Percentiles rank a stretch among this genome's conserved stretches.
Evolutionary conservation across 2,113 vertebrate species (phyloP).

Genomic region (Coregonus clupeaformis): DNA sequence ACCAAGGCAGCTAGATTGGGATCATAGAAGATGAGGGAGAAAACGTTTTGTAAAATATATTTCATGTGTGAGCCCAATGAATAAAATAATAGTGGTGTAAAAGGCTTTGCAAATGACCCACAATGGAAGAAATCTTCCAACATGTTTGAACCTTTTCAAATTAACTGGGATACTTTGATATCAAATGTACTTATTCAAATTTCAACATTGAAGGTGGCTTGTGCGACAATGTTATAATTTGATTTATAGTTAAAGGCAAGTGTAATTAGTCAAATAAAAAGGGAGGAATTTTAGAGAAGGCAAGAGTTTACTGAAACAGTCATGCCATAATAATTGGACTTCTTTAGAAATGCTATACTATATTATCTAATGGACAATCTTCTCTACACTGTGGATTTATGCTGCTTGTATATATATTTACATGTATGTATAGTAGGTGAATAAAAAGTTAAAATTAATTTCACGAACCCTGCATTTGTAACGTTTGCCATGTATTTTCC

Average conservation of each 20-base stretch:
- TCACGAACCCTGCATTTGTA: no score
- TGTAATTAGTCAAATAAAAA: conserved; percentile 19
- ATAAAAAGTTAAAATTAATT: no score
- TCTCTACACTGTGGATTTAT: no score
- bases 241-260: conserved; percentile 32
- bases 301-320: not conserved
- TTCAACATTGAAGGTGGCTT: conserved; percentile 49
- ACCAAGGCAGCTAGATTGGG: conserved; percentile 19
- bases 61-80: conserved; percentile 47
- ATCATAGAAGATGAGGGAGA: conserved; percentile 21
- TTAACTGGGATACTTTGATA: conserved; percentile 45
- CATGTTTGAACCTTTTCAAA: conserved; percentile 52
- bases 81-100: conserved; percentile 55
- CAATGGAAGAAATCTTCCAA: conserved; percentile 31
- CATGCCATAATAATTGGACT: not conserved
- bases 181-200: conserved; percentile 45
- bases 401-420: no score
- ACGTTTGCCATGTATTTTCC: no score
- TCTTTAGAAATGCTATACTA: no score
- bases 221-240: conserved; percentile 42
- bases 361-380: no score
- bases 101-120: conserved; percentile 52
- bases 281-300: not conserved
- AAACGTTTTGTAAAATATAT: conserved; percentile 46
- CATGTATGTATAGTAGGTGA: no score